These are phyloP conservation scores for Macrochelys suwanniensis DNA, from an alignment of 2,797 vertebrate genomes.

Conservation along the genomic window DNA sequence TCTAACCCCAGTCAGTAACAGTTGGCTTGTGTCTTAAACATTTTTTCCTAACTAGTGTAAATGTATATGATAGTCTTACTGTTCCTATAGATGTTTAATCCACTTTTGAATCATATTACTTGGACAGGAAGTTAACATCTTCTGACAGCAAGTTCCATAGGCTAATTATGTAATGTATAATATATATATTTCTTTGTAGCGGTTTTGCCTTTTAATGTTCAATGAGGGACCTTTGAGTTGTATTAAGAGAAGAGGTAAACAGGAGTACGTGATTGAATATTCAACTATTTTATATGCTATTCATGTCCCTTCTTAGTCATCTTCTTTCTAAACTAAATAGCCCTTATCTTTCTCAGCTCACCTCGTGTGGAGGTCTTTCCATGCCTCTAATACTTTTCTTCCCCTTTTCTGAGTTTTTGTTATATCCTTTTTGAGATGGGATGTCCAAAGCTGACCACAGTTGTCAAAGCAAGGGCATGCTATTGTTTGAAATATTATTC, in stretches of 20 bases:
- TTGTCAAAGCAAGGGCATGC: background rate
- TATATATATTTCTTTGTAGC: background rate
- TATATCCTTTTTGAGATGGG: background rate
- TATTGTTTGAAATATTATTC: background rate
- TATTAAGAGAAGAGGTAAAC: background rate
- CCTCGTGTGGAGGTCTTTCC: background rate
- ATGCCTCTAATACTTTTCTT: background rate
- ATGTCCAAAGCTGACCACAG: background rate
- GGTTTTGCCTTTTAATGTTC: background rate
- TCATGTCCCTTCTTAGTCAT: background rate
- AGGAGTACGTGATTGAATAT: background rate
- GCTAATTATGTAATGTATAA: background rate
- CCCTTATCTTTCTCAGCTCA: background rate
- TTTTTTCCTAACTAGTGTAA: background rate
- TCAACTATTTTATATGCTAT: background rate
- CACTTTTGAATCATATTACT: background rate
- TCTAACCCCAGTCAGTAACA: background rate
- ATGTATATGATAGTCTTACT: background rate
- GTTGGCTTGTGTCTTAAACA: background rate
- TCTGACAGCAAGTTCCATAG: background rate
- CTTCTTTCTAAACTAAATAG: background rate
- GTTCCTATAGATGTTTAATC: background rate
- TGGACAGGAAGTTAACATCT: background rate
- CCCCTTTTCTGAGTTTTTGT: fast-evolving
- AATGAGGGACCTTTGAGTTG: background rate